Conservation (phyloP, 1,140 invertebrate species). For the Atta cephalotes region DNA sequence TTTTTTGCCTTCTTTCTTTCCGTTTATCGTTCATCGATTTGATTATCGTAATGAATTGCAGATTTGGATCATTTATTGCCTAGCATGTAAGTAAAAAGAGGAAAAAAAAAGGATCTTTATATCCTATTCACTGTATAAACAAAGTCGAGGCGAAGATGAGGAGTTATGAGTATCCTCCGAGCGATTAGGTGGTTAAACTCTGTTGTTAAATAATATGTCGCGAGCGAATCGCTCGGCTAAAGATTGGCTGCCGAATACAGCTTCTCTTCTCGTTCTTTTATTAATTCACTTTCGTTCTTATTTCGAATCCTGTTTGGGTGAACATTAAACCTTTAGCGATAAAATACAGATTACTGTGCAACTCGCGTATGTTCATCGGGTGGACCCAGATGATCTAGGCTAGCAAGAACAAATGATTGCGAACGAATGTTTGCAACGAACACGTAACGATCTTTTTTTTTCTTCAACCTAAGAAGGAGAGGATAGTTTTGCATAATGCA, state of each 20-base stretch:
- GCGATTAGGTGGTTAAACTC: constrained; percentile 83
- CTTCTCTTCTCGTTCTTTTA: not conserved
- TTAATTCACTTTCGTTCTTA: no score
- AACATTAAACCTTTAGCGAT: not conserved
- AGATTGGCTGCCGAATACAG: constrained; percentile 67
- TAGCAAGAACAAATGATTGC: not conserved
- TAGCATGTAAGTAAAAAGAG: constrained; percentile 78
- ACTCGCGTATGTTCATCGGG: not conserved
- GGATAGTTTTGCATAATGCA: no score
- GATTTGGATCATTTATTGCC: constrained; percentile 72
- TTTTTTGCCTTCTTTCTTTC: constrained; percentile 72
- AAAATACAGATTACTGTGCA: not conserved
- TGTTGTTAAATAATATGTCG: constrained; percentile 85
- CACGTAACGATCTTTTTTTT: not conserved
- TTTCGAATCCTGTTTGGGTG: not conserved
- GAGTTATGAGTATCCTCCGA: constrained; percentile 75
- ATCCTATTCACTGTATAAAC: constrained; percentile 83
- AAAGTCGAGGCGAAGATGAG: constrained; percentile 64
- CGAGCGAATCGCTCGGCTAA: constrained; percentile 78
- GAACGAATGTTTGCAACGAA: not conserved
- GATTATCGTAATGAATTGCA: constrained; percentile 72
- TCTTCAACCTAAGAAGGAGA: not conserved
- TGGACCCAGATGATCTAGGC: not conserved
- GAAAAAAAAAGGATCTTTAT: constrained; percentile 72
- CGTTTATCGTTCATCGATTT: constrained; percentile 55